Conservation (phyloP, 2,113 vertebrate species). For the Eublepharis macularius region DNA sequence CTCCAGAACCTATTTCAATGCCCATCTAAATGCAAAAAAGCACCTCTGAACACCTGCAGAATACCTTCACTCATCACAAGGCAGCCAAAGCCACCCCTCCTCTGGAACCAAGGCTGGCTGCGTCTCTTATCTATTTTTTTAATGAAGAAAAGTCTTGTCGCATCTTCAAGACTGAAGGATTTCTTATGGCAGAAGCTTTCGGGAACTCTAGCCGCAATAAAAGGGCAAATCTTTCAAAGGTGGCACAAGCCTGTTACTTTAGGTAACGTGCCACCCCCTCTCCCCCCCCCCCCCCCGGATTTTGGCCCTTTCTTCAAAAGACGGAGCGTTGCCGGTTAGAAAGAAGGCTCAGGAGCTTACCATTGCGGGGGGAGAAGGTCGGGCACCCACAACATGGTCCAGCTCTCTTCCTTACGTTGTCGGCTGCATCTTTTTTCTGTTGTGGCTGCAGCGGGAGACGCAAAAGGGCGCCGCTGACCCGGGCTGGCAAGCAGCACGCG, state of each 20-base stretch:
- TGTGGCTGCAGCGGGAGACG: neutral
- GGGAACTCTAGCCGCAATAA: too few relatives aligned
- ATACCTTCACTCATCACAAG: neutral
- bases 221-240: too few relatives aligned
- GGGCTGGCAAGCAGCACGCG: neutral
- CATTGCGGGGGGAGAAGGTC: conserved; percentile 46
- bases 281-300: too few relatives aligned
- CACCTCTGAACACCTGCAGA: neutral
- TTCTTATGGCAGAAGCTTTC: too few relatives aligned
- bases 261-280: too few relatives aligned
- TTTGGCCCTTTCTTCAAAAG: too few relatives aligned
- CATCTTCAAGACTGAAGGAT: too few relatives aligned
- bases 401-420: neutral
- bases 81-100: neutral
- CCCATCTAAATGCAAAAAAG: neutral
- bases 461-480: neutral
- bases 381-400: conserved; percentile 25
- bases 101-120: too few relatives aligned
- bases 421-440: neutral
- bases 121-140: too few relatives aligned
- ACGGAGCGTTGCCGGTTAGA: too few relatives aligned
- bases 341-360: conserved; percentile 39
- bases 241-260: too few relatives aligned
- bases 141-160: too few relatives aligned
- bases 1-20: neutral